These are phyloP conservation scores for Lepidurus apus DNA, from an alignment of 1,140 invertebrate genomes.

Conservation along the genomic window DNA sequence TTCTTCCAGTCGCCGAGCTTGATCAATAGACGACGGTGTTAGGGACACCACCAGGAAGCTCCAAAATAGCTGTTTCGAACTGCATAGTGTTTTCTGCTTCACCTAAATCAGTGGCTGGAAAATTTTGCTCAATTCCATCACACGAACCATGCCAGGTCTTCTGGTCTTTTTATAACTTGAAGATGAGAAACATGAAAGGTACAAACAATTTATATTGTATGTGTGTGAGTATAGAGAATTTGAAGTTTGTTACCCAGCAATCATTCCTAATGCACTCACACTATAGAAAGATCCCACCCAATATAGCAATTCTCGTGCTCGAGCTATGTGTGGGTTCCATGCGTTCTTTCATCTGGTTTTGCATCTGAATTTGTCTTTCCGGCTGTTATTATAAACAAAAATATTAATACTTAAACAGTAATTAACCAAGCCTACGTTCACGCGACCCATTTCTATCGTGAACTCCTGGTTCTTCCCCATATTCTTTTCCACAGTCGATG, in stretches of 20 bases:
- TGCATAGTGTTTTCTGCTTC: conserved; percentile 74
- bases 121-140: background rate
- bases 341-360: conserved; percentile 68
- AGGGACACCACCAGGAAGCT: conserved; percentile 63
- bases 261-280: conserved; percentile 50
- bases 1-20: conserved; percentile 56
- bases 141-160: conserved; percentile 48
- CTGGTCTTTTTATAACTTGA: conserved; percentile 56
- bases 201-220: conserved; percentile 35
- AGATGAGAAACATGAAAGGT: conserved; percentile 34
- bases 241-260: conserved; percentile 52
- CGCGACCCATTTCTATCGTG: conserved; percentile 58
- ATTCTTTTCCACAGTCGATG: conserved; percentile 50
- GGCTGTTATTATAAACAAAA: conserved; percentile 45
- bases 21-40: conserved; percentile 60
- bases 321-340: conserved; percentile 65
- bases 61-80: conserved; percentile 59
- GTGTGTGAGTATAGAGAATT: background rate
- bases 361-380: conserved; percentile 69
- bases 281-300: conserved; percentile 66
- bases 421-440: conserved; percentile 49
- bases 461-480: conserved; percentile 65
- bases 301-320: conserved; percentile 61
- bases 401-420: background rate
- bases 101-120: conserved; percentile 46